Evolutionary conservation across 2,113 vertebrate genomes (phyloP).

Genomic region (Helogale parvula): DNA sequence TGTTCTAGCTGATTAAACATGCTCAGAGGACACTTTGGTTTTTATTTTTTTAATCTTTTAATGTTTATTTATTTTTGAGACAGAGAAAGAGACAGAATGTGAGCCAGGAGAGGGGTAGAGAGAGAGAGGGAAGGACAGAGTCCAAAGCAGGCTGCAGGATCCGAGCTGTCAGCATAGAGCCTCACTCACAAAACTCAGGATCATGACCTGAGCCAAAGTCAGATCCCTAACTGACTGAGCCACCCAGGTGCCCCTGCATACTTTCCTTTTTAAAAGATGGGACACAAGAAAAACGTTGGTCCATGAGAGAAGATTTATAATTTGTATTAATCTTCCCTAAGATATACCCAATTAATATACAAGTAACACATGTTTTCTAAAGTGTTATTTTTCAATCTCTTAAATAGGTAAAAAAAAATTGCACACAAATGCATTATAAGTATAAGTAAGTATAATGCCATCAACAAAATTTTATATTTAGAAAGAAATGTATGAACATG

Average conservation of each 20-base stretch:
- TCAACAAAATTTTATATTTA: constrained; percentile 16
- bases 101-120: too few species aligned
- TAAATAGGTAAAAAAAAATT: constrained; percentile 56
- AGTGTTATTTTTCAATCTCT: constrained; percentile 69
- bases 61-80: too few species aligned
- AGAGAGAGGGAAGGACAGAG: too few species aligned
- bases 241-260: background rate
- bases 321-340: background rate
- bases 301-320: background rate
- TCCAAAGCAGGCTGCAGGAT: too few species aligned
- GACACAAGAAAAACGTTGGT: background rate
- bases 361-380: constrained; percentile 66
- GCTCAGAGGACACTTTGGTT: background rate
- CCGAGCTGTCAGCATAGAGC: too few species aligned
- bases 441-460: background rate
- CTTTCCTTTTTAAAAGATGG: background rate
- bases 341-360: constrained; percentile 57
- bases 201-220: too few species aligned
- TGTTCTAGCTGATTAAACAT: background rate
- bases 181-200: too few species aligned
- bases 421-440: constrained; percentile 28
- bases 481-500: background rate
- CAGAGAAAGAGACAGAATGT: too few species aligned
- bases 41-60: too few species aligned
- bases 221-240: too few species aligned